Conservation (phyloP, 2,888 invertebrate species). For the Dicyrtoma fusca region DNA sequence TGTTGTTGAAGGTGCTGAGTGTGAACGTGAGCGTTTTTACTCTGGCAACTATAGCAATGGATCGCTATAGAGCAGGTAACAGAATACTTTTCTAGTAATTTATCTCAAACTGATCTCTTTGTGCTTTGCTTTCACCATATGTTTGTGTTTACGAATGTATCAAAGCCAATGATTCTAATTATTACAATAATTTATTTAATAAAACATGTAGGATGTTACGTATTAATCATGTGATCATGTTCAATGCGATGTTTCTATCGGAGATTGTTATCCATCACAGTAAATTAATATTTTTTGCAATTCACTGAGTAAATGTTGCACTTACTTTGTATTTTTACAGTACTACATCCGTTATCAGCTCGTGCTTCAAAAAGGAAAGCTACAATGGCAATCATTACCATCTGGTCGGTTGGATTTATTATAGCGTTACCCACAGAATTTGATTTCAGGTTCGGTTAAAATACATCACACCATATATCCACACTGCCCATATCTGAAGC, state of each 20-base stretch:
- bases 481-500: too few species aligned
- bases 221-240: neutral
- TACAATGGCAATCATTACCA: constrained; percentile 72
- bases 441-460: constrained; percentile 54
- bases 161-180: too few species aligned
- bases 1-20: constrained; percentile 66
- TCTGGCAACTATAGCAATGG: constrained; percentile 81
- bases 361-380: constrained; percentile 74
- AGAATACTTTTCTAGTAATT: neutral
- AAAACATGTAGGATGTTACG: neutral
- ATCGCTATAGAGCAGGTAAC: constrained; percentile 72
- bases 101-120: too few species aligned
- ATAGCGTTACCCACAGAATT: constrained; percentile 68
- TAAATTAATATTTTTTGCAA: constrained; percentile 3
- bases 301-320: neutral
- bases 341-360: constrained; percentile 63
- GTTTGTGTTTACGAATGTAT: neutral
- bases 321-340: constrained; percentile 39
- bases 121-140: too few species aligned
- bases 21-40: constrained; percentile 90
- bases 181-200: neutral
- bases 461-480: too few species aligned
- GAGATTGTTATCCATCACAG: too few species aligned
- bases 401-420: constrained; percentile 72
- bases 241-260: too few species aligned